Conservation (phyloP, 2,797 vertebrate genomes). For the Lepidocolaptes lacrymiger region DNA sequence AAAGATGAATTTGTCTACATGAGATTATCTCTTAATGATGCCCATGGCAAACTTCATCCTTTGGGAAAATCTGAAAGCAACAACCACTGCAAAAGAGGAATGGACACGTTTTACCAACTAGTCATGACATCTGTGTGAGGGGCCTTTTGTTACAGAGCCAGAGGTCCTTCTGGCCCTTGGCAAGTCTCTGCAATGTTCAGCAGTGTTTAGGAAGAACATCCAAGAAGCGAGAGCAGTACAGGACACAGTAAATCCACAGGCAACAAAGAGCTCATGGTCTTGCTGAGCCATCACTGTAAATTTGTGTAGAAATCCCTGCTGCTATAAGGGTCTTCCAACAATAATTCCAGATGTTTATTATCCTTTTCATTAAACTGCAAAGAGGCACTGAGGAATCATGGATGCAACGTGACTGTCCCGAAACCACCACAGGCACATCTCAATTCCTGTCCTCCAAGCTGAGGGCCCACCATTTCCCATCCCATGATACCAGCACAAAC, state of each 20-base stretch:
- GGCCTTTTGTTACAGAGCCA: not conserved
- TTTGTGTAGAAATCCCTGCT: not conserved
- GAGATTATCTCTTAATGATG: not conserved
- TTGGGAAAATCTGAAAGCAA: not conserved
- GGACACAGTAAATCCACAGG: not conserved
- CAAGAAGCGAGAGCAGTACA: not conserved
- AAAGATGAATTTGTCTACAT: not conserved
- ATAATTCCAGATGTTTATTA: not conserved
- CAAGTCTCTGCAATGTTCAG: not conserved
- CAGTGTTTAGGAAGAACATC: not conserved
- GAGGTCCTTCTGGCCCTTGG: not conserved
- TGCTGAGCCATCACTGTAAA: not conserved
- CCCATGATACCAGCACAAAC: not conserved
- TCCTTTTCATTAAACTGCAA: not conserved
- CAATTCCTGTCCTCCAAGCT: not conserved
- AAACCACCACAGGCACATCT: not conserved
- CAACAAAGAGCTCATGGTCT: not conserved
- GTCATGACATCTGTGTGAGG: not conserved
- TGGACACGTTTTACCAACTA: not conserved
- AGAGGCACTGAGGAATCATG: accelerated
- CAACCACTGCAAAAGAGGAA: not conserved
- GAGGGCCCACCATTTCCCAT: not conserved
- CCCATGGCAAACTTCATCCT: not conserved
- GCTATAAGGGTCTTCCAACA: not conserved
- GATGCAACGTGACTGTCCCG: not conserved